Percentiles rank a stretch among this genome's conserved stretches.
Conservation (phyloP, 1,140 invertebrate species). For the Drosophila subpulchrella region DNA sequence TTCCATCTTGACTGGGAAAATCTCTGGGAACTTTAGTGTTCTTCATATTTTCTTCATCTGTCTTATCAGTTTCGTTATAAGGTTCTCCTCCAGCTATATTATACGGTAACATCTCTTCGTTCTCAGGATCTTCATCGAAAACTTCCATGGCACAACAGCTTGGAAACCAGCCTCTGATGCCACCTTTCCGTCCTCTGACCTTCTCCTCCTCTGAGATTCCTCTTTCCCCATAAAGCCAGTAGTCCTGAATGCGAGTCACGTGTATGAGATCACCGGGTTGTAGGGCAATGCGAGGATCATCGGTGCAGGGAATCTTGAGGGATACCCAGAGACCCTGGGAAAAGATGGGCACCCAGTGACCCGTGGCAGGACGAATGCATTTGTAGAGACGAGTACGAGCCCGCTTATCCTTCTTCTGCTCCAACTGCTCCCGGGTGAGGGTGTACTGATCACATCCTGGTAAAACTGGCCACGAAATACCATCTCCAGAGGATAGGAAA, state of each 20-base stretch:
- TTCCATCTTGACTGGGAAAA: not conserved
- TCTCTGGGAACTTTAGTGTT: not conserved
- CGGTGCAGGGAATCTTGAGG: constrained; percentile 91
- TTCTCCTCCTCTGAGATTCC: constrained; percentile 34
- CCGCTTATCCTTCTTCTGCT: constrained; percentile 95
- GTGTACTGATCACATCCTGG: constrained; percentile 94
- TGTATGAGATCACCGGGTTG: constrained; percentile 89
- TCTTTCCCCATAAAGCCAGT: constrained; percentile 95
- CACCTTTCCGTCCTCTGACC: constrained; percentile 19
- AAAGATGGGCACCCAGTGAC: constrained; percentile 90
- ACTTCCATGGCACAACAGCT: constrained; percentile 88
- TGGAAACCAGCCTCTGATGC: constrained; percentile 93
- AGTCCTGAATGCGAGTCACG: constrained; percentile 92
- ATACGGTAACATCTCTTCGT: no score
- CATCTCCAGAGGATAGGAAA: constrained; percentile 89
- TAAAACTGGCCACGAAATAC: constrained; percentile 93
- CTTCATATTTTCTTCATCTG: not conserved
- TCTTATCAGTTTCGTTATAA: not conserved
- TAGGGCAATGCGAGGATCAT: constrained; percentile 92
- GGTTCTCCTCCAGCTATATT: not conserved
- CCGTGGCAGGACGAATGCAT: constrained; percentile 88
- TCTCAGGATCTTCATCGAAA: constrained; percentile 32
- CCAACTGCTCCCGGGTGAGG: constrained; percentile 94
- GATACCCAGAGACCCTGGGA: constrained; percentile 89
- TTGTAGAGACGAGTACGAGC: constrained; percentile 89